A percentile compares a stretch with the other conserved stretches of the same genome.
These are phyloP conservation scores for Cydia pomonella DNA, from an alignment of 1,140 invertebrate genomes.

Conservation along the genomic window DNA sequence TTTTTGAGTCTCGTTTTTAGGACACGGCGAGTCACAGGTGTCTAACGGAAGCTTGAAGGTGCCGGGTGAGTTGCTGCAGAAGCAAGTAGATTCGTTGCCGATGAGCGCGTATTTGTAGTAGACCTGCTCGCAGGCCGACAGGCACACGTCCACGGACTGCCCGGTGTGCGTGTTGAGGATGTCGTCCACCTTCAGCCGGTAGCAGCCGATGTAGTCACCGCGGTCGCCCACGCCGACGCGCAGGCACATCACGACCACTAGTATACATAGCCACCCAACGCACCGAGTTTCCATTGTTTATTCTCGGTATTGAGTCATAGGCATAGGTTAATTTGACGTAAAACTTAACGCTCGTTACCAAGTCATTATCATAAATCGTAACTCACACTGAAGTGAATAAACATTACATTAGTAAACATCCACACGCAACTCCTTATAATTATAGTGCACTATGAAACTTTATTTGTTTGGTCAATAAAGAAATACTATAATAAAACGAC, in stretches of 20 bases:
- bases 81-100: constrained; percentile 73
- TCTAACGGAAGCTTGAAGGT: constrained; percentile 55
- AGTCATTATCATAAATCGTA: constrained; percentile 16
- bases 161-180: constrained; percentile 72
- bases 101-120: constrained; percentile 74
- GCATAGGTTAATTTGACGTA: constrained; percentile 46
- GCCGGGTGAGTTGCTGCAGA: constrained; percentile 69
- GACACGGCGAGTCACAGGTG: constrained; percentile 73
- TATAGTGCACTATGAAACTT: background rate
- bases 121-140: constrained; percentile 72
- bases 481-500: constrained; percentile 10
- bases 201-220: constrained; percentile 72
- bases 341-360: background rate
- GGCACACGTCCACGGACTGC: constrained; percentile 71
- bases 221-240: constrained; percentile 50
- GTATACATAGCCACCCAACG: constrained; percentile 37
- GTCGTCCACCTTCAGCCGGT: constrained; percentile 54
- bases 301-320: constrained; percentile 55
- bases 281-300: constrained; percentile 61
- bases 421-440: background rate
- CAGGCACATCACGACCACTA: constrained; percentile 43
- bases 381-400: background rate
- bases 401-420: background rate
- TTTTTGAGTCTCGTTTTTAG: constrained; percentile 79
- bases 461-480: constrained; percentile 27